Evolutionary conservation across 2,888 invertebrate species (phyloP).

Genomic region (Ormyrus nitidulus): DNA sequence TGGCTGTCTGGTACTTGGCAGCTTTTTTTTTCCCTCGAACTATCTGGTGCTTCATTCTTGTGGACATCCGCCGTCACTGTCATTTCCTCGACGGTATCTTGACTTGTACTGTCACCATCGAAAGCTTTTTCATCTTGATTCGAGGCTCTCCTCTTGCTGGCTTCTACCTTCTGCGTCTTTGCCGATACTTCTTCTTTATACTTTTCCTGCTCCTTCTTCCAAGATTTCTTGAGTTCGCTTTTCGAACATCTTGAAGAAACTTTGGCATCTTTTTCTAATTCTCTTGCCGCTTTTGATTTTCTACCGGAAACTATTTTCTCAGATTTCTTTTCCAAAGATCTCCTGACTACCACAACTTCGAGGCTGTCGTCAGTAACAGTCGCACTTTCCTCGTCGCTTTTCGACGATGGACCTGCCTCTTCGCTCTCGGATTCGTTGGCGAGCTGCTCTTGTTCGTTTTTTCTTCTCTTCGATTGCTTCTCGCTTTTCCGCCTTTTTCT

Average conservation of each 20-base stretch:
- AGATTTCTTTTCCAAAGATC: slow-evolving; percentile 68
- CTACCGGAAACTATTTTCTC: slow-evolving; percentile 67
- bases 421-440: slow-evolving; percentile 21
- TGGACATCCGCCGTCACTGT: slow-evolving; percentile 71
- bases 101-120: slow-evolving; percentile 70
- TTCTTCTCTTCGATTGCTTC: slow-evolving; percentile 58
- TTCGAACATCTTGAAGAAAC: slow-evolving; percentile 40
- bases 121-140: slow-evolving; percentile 55
- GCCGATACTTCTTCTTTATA: slow-evolving; percentile 35
- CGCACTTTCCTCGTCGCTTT: slow-evolving; percentile 61
- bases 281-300: slow-evolving; percentile 65
- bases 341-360: slow-evolving; percentile 70
- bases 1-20: slow-evolving; percentile 65
- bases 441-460: slow-evolving; percentile 50
- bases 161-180: slow-evolving; percentile 42
- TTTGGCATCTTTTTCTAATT: slow-evolving; percentile 62
- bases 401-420: slow-evolving; percentile 6
- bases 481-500: slow-evolving; percentile 54
- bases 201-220: slow-evolving; percentile 49
- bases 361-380: slow-evolving; percentile 72
- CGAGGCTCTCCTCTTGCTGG: background rate
- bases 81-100: slow-evolving; percentile 70
- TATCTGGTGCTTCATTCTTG: slow-evolving; percentile 69
- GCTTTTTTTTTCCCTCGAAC: slow-evolving; percentile 63
- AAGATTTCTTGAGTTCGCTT: slow-evolving; percentile 30